These are phyloP conservation scores for Drosophila virilis DNA, from an alignment of 1,140 invertebrate species.

Conservation along the genomic window DNA sequence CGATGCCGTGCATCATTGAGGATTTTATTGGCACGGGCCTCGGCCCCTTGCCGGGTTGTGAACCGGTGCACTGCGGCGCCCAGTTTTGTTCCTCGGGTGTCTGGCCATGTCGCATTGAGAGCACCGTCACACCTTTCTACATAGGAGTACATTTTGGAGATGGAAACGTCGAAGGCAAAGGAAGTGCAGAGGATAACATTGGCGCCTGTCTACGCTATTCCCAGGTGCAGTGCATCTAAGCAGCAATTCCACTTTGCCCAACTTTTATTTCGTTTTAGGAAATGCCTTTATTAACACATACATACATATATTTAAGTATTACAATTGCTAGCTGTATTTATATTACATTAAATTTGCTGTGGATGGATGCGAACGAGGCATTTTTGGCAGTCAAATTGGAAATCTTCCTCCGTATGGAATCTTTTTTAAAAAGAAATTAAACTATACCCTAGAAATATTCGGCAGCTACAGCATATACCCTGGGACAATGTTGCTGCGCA, in stretches of 20 bases:
- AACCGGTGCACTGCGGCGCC: conserved; percentile 90
- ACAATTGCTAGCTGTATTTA: too few species aligned
- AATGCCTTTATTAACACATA: conserved; percentile 34
- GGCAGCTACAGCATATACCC: conserved; percentile 84
- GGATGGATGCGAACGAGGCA: too few species aligned
- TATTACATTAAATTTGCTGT: too few species aligned
- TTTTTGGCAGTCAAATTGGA: too few species aligned
- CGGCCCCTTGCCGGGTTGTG: conserved; percentile 71
- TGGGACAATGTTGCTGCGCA: conserved; percentile 87
- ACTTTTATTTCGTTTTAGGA: conserved; percentile 22
- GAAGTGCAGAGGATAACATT: conserved; percentile 91
- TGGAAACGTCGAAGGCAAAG: conserved; percentile 86
- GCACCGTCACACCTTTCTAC: conserved; percentile 90
- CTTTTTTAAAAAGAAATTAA: too few species aligned
- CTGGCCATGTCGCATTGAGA: conserved; percentile 89
- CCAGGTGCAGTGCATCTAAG: conserved; percentile 88
- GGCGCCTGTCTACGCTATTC: conserved; percentile 91
- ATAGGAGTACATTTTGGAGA: conserved; percentile 91
- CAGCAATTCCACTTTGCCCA: neutral
- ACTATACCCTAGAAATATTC: too few species aligned
- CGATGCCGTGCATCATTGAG: conserved; percentile 92
- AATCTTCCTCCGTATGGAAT: too few species aligned
- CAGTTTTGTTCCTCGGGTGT: conserved; percentile 87
- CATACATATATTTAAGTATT: too few species aligned
- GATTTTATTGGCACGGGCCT: conserved; percentile 89